A percentile compares a stretch with the other conserved stretches of the same genome.
Evolutionary conservation across 2,113 vertebrate genomes (phyloP).

Genomic region (Pteruthius melanotis): DNA sequence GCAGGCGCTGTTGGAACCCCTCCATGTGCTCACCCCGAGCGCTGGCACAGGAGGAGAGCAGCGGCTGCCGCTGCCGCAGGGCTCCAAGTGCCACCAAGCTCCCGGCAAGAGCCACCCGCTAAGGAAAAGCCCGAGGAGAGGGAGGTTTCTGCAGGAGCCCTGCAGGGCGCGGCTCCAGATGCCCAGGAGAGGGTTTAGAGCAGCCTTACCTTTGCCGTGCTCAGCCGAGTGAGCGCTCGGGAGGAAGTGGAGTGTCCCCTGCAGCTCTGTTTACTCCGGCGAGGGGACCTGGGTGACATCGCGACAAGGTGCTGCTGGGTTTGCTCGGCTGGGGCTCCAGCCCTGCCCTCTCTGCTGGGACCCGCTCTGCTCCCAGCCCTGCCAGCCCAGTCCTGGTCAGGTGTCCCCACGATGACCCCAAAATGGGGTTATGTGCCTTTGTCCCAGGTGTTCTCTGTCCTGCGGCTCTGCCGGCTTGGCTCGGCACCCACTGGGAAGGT

Average conservation of each 20-base stretch:
- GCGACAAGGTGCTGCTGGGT: not conserved
- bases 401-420: rapidly evolving
- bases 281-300: not conserved
- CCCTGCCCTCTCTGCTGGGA: not conserved
- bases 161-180: not conserved
- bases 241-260: slow-evolving; percentile 39
- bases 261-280: slow-evolving; percentile 1
- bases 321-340: not conserved
- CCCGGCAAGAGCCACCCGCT: not conserved
- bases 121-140: not conserved
- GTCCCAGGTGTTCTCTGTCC: not conserved
- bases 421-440: rapidly evolving
- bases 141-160: not conserved
- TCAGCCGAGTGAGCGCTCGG: not conserved
- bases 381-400: rapidly evolving
- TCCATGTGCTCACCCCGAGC: not conserved
- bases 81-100: not conserved
- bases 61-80: not conserved
- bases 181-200: not conserved
- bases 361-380: not conserved
- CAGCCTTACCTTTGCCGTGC: slow-evolving; percentile 56
- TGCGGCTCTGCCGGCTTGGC: rapidly evolving
- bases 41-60: not conserved
- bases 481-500: not conserved
- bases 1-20: not conserved